A percentile compares a stretch with the other conserved stretches of the same genome.
Conservation (phyloP, 2,888 invertebrate genomes). For the Noctua pronuba region DNA sequence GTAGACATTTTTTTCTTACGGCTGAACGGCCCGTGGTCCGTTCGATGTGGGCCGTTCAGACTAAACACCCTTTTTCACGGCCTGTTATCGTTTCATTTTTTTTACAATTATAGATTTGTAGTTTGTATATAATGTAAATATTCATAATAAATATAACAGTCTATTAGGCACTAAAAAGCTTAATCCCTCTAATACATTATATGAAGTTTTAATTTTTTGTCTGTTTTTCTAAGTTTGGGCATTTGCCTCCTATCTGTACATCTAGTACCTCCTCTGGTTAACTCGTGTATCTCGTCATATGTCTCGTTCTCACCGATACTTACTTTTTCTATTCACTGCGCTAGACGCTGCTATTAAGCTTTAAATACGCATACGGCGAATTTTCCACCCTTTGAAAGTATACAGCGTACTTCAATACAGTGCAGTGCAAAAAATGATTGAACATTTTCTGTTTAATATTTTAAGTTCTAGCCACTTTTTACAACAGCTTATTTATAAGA, state of each 20-base stretch:
- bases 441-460: slow-evolving; percentile 6
- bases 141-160: too few species aligned
- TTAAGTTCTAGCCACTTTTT: background rate
- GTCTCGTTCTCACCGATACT: slow-evolving; percentile 37
- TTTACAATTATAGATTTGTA: too few species aligned
- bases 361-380: slow-evolving; percentile 71
- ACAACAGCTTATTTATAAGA: background rate
- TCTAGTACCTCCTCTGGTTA: slow-evolving; percentile 1
- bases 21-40: too few species aligned
- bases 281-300: slow-evolving; percentile 13
- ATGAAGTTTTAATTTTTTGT: background rate
- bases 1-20: too few species aligned
- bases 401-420: slow-evolving; percentile 55
- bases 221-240: background rate
- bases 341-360: slow-evolving; percentile 68
- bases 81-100: too few species aligned
- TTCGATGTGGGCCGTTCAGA: too few species aligned
- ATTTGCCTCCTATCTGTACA: background rate
- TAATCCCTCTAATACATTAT: background rate
- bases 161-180: too few species aligned
- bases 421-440: slow-evolving; percentile 58
- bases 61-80: too few species aligned
- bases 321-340: slow-evolving; percentile 69
- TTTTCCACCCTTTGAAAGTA: slow-evolving; percentile 71
- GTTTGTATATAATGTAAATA: too few species aligned